These are phyloP conservation scores for Pammene aurita DNA, from an alignment of 2,888 invertebrate genomes.

Conservation along the genomic window DNA sequence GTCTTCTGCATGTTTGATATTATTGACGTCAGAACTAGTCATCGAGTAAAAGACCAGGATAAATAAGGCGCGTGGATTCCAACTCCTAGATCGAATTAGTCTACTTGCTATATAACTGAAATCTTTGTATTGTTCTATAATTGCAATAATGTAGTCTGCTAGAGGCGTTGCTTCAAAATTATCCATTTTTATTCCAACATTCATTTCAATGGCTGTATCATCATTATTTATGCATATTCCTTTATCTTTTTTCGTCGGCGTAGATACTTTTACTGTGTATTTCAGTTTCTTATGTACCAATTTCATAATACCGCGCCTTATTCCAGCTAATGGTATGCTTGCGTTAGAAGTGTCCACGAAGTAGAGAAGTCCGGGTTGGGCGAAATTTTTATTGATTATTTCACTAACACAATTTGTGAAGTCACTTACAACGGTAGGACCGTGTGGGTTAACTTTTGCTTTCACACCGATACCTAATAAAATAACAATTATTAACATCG, in stretches of 20 bases:
- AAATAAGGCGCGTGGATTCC: constrained; percentile 71
- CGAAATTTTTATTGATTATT: constrained; percentile 59
- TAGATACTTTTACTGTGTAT: constrained; percentile 57
- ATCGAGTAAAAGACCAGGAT: constrained; percentile 63
- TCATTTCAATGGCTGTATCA: constrained; percentile 43
- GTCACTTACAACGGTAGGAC: constrained; percentile 62
- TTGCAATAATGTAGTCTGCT: constrained; percentile 65
- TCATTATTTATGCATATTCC: constrained; percentile 53
- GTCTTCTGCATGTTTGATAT: constrained; percentile 54
- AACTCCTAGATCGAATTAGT: constrained; percentile 61
- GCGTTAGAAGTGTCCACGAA: constrained; percentile 59
- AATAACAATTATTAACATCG: constrained; percentile 8
- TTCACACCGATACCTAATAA: constrained; percentile 37
- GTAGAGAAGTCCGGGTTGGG: constrained; percentile 58
- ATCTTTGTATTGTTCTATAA: constrained; percentile 60
- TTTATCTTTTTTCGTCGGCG: constrained; percentile 50
- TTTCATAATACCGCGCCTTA: constrained; percentile 57
- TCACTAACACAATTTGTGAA: constrained; percentile 59
- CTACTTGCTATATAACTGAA: constrained; percentile 59
- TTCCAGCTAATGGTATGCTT: constrained; percentile 54
- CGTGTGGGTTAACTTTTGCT: constrained; percentile 56
- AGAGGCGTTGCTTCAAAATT: constrained; percentile 52
- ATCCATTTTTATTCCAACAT: constrained; percentile 53
- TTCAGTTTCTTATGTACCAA: constrained; percentile 53
- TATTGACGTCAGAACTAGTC: constrained; percentile 44